Base-by-base conservation (phyloP, 1,140 invertebrate species). In the Agrypnia vestita region DNA sequence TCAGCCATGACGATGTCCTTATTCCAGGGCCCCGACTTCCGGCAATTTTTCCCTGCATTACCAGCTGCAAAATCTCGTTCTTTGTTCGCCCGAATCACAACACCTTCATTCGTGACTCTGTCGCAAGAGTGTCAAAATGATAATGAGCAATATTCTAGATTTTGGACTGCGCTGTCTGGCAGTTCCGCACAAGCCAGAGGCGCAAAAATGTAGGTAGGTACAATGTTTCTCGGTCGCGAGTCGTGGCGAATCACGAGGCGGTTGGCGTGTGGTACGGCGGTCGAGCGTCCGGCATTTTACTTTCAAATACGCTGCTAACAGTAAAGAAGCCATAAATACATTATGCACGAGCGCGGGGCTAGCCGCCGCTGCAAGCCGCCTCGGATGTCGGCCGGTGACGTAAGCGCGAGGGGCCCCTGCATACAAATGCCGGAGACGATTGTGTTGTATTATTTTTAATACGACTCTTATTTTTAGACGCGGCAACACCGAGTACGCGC, bases 311-410 rank as follows among this genome's bases (percentile, higher is more conserved):
- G 44, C 56, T 64, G 80, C 71, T 82, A 82, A 82, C 80, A 82
- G 80, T 82, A 82, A 79, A 82, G 76, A 76, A 71, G 72, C 80
- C 76, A 78, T 82, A 79, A 82, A 82, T 82, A 82, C 77, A 81
- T 78, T 59, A 79, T 78, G 69, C 56, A 59, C 44, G 71, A 47
- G 49, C 49, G 25, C 13, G 12, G 13, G 61, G 9, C 61, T 64
- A 15, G 13, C 61, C n/a, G 61, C 59, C 10, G 64, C 47, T 25
- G 69, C 46, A 51, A 51, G 51, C 47, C 3, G 69, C 19, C 21
- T 21, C 72, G 51, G 25, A 53, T 21, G 17, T 47, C 71, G 15
- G 43, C 72, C 13, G 12, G 44, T 76, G 59, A 62, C 74, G 74
- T 49, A 64, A 56, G 21, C 47, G 11, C 49, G 17, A 49, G 67